A percentile compares a stretch with the other conserved stretches of the same genome.
These are phyloP conservation scores for Netelia melanura DNA, from an alignment of 2,888 invertebrate species.

Conservation along the genomic window DNA sequence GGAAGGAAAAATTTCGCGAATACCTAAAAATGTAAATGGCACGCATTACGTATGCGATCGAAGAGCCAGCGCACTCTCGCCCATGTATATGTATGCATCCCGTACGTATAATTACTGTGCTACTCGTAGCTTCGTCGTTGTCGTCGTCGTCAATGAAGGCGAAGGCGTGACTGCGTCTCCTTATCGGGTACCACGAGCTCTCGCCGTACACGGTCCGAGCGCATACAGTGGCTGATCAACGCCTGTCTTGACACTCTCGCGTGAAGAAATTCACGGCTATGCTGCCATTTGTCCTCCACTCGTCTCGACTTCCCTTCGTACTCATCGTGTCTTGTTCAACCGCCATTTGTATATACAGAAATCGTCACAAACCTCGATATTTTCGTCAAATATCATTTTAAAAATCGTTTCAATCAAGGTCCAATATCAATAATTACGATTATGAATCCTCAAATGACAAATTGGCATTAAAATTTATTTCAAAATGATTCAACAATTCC, in stretches of 20 bases:
- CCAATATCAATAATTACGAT: too few species aligned
- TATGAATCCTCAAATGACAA: too few species aligned
- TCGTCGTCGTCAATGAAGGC: slow-evolving; percentile 71
- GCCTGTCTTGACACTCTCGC: slow-evolving; percentile 35
- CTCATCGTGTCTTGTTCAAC: not conserved
- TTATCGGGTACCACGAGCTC: slow-evolving; percentile 65
- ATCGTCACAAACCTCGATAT: too few species aligned
- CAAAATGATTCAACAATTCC: too few species aligned
- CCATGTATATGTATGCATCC: slow-evolving; percentile 29
- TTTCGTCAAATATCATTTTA: too few species aligned
- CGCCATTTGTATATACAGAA: too few species aligned
- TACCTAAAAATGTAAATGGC: slow-evolving; percentile 17
- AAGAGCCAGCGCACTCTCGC: slow-evolving; percentile 7
- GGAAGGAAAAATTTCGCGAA: slow-evolving; percentile 2
- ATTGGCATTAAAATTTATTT: too few species aligned
- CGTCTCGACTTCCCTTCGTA: too few species aligned
- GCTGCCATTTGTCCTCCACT: not conserved
- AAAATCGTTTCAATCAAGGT: too few species aligned
- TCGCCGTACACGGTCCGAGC: slow-evolving; percentile 65
- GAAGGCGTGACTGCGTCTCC: slow-evolving; percentile 69
- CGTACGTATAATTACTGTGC: slow-evolving; percentile 51
- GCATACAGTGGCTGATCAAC: slow-evolving; percentile 61
- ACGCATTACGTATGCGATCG: slow-evolving; percentile 15
- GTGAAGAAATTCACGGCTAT: not conserved
- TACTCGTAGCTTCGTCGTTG: slow-evolving; percentile 41